Evolutionary conservation across 2,888 invertebrate genomes (phyloP).

Genomic region (Scaeva pyrastri): DNA sequence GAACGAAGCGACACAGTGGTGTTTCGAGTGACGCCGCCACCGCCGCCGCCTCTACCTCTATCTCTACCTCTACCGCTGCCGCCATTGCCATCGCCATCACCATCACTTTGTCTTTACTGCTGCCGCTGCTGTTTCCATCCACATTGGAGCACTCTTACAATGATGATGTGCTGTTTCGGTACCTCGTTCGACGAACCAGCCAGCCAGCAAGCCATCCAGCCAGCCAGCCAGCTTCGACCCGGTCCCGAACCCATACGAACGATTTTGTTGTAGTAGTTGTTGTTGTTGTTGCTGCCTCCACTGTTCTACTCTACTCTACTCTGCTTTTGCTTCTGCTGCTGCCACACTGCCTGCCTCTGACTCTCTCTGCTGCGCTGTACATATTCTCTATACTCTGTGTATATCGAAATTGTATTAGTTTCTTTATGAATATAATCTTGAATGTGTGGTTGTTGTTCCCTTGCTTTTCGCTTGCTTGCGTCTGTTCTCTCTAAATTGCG

Average conservation of each 20-base stretch:
- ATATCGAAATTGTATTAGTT: conserved; percentile 79
- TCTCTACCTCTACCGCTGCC: conserved; percentile 57
- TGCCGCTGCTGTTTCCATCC: conserved; percentile 79
- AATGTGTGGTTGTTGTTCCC: conserved; percentile 78
- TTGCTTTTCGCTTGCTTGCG: conserved; percentile 80
- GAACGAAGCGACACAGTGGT: conserved; percentile 63
- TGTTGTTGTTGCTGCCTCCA: conserved; percentile 52
- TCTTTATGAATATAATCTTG: conserved; percentile 79
- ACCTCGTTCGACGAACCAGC: conserved; percentile 51
- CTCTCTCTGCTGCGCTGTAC: conserved; percentile 35
- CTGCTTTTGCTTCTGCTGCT: not conserved
- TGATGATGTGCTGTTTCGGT: conserved; percentile 78
- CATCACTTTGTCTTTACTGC: conserved; percentile 69
- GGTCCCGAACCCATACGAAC: conserved; percentile 35
- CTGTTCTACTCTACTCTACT: conserved; percentile 32
- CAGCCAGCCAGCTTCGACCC: not conserved
- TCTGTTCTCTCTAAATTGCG: conserved; percentile 79
- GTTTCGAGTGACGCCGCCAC: conserved; percentile 72
- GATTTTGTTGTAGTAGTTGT: conserved; percentile 46
- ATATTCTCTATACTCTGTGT: conserved; percentile 53
- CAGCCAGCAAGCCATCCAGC: conserved; percentile 16
- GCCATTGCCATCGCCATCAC: conserved; percentile 47
- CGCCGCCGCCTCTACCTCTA: conserved; percentile 40
- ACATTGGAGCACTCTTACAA: conserved; percentile 72
- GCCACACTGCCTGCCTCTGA: conserved; percentile 33